A percentile compares a stretch with the other conserved stretches of the same genome.
Conservation (phyloP, 1,140 invertebrate species). For the Aphaenogaster rudis region DNA sequence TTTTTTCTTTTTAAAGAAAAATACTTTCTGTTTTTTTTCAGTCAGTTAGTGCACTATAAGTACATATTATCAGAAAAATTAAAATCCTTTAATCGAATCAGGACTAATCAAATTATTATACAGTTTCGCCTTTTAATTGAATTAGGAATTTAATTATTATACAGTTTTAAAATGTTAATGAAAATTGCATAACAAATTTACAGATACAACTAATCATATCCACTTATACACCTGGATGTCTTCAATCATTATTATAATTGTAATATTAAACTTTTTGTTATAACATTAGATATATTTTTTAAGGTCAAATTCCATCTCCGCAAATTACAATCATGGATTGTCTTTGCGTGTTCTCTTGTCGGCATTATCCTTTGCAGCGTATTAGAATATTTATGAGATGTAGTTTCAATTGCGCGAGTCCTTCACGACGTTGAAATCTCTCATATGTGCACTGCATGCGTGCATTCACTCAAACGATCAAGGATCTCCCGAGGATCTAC, state of each 20-base stretch:
- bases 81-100: not conserved
- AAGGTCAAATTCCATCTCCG: not conserved
- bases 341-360: not conserved
- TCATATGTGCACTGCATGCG: not conserved
- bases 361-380: not conserved
- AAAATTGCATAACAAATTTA: not conserved
- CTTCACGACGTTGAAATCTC: constrained; percentile 22
- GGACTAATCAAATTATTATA: constrained; percentile 5
- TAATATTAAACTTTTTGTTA: not conserved
- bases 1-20: not conserved
- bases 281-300: not conserved
- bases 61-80: not conserved
- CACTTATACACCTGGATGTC: not conserved
- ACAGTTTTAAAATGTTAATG: not conserved
- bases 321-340: not conserved
- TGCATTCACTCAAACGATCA: constrained; percentile 4
- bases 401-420: not conserved
- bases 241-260: not conserved
- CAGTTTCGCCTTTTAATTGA: not conserved
- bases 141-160: not conserved
- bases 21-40: not conserved
- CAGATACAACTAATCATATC: not conserved
- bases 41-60: not conserved
- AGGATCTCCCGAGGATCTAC: not conserved
- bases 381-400: constrained; percentile 44